phyloP scores from a whole-genome alignment of 2,113 vertebrate species.

The Bungarus multicinctus region DNA sequence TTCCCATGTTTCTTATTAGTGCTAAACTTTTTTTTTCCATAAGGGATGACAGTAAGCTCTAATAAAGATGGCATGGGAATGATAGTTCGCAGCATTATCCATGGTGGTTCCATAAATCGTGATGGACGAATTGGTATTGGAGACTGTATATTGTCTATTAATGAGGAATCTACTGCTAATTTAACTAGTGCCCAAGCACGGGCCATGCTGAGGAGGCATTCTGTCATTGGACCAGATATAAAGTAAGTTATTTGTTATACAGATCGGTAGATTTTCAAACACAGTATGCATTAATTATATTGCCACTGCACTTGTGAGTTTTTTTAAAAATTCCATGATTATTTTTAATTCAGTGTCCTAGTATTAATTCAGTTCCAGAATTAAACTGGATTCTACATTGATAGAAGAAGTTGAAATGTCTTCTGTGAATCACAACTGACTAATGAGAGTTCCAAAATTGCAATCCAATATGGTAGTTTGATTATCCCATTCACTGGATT shows the following conservation, averaged over 20 bases:
- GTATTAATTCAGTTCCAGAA: neutral
- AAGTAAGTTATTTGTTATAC: slow-evolving; percentile 73
- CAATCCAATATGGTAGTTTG: neutral
- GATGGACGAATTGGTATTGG: slow-evolving; percentile 90
- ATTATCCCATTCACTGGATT: neutral
- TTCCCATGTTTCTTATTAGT: neutral
- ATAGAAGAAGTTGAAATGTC: slow-evolving; percentile 21
- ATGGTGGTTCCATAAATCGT: slow-evolving; percentile 90
- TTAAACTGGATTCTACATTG: neutral
- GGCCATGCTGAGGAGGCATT: slow-evolving; percentile 91
- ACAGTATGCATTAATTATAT: neutral
- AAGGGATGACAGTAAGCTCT: slow-evolving; percentile 96
- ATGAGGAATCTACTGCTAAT: slow-evolving; percentile 84
- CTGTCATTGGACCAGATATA: slow-evolving; percentile 89
- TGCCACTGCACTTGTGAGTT: neutral
- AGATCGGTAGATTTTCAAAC: neutral
- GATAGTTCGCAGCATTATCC: slow-evolving; percentile 92
- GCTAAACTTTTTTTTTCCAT: neutral
- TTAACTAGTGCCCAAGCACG: slow-evolving; percentile 89
- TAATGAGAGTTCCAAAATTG: neutral
- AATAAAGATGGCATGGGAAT: slow-evolving; percentile 89
- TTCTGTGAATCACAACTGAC: neutral
- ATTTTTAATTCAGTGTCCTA: neutral
- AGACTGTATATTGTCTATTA: slow-evolving; percentile 91
- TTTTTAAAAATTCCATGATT: neutral